These are phyloP conservation scores for Yoshiicerus persimilis DNA, from an alignment of 1,140 invertebrate species.

Conservation along the genomic window DNA sequence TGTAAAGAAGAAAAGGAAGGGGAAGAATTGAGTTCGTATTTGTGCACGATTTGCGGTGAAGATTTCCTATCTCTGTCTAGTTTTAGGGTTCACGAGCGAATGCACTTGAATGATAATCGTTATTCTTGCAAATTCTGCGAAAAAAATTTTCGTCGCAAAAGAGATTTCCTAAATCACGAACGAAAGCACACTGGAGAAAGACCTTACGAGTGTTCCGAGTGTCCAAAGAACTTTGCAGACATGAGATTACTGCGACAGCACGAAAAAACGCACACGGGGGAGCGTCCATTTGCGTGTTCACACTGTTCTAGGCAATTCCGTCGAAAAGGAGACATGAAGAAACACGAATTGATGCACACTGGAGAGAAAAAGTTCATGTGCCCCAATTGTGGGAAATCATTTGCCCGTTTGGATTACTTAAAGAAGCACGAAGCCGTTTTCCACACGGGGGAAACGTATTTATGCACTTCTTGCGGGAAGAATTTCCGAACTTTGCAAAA, in stretches of 20 bases:
- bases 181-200: background rate
- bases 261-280: background rate
- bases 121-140: background rate
- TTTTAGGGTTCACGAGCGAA: background rate
- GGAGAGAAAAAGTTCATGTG: background rate
- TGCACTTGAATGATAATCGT: background rate
- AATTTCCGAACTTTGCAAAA: background rate
- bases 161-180: background rate
- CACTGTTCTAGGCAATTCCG: background rate
- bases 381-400: background rate
- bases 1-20: too few species aligned
- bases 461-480: background rate
- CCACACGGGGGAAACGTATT: background rate
- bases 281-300: background rate
- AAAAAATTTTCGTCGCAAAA: background rate
- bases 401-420: fast-evolving
- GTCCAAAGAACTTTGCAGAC: background rate
- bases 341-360: background rate
- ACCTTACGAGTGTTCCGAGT: background rate
- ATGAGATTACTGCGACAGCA: background rate
- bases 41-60: too few species aligned
- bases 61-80: too few species aligned
- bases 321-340: background rate
- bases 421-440: background rate
- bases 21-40: too few species aligned